These are phyloP conservation scores for Amiota mariae DNA, from an alignment of 2,888 invertebrate genomes.

Conservation along the genomic window DNA sequence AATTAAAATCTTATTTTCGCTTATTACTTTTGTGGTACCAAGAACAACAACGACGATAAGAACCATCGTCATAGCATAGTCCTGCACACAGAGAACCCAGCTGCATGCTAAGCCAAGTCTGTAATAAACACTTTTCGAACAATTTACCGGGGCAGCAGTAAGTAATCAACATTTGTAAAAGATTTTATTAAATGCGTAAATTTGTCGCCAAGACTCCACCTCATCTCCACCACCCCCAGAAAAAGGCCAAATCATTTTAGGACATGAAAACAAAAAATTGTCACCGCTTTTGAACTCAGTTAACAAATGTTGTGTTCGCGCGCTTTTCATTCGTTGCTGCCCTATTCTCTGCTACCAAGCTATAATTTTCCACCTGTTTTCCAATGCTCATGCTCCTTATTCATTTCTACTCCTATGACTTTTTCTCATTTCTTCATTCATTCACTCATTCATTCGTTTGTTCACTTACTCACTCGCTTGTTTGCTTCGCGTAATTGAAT, in stretches of 20 bases:
- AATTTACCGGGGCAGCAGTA: constrained; percentile 31
- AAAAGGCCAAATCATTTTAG: constrained; percentile 28
- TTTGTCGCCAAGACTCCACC: constrained; percentile 11
- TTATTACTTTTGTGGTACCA: constrained; percentile 54
- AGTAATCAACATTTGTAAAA: constrained; percentile 60
- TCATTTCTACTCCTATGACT: too few relatives aligned
- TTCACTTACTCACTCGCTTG: constrained; percentile 24
- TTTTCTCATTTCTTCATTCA: not conserved
- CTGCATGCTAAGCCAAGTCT: constrained; percentile 43
- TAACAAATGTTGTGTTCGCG: not conserved
- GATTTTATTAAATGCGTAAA: constrained; percentile 43
- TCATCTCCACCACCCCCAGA: not conserved
- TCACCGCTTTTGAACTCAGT: too few relatives aligned
- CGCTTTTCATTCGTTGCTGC: not conserved
- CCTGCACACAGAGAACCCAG: constrained; percentile 9
- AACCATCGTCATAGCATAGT: constrained; percentile 6
- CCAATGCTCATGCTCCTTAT: constrained; percentile 31
- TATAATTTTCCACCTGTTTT: constrained; percentile 51
- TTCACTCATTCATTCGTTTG: constrained; percentile 5
- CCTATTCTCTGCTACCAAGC: not conserved
- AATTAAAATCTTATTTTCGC: constrained; percentile 68
- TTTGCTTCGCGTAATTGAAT: constrained; percentile 58
- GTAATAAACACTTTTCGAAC: constrained; percentile 26
- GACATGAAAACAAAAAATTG: not conserved
- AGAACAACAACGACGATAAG: too few relatives aligned